Percentiles rank a stretch among this genome's conserved stretches.
These are phyloP conservation scores for Prenolepis imparis DNA, from an alignment of 2,888 invertebrate species.

Conservation along the genomic window DNA sequence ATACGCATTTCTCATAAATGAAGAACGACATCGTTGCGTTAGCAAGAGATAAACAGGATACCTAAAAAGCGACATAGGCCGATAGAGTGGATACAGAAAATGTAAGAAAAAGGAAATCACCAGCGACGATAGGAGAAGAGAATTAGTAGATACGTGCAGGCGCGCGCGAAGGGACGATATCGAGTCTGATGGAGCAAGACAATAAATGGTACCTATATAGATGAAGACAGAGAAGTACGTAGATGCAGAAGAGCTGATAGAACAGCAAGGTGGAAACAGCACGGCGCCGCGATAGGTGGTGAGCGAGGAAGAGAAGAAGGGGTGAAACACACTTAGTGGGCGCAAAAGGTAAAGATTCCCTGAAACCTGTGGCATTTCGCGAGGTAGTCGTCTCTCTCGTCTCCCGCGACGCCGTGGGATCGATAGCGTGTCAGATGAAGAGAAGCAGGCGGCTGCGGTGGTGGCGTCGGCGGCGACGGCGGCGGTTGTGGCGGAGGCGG, in stretches of 20 bases:
- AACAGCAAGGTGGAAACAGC: slow-evolving; percentile 43
- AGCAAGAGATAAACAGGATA: background rate
- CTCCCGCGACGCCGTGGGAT: slow-evolving; percentile 71
- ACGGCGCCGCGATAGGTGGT: slow-evolving; percentile 15
- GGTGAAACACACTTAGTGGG: slow-evolving; percentile 63
- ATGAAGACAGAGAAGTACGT: slow-evolving; percentile 9
- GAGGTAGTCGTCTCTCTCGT: slow-evolving; percentile 65
- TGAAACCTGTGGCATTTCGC: slow-evolving; percentile 81
- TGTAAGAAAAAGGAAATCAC: background rate
- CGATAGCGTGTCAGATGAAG: slow-evolving; percentile 73
- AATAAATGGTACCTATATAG: slow-evolving; percentile 22
- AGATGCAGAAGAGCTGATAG: slow-evolving; percentile 45
- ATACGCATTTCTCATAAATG: background rate
- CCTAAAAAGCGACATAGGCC: background rate
- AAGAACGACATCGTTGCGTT: background rate
- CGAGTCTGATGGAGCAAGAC: slow-evolving; percentile 24
- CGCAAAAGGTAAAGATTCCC: slow-evolving; percentile 69
- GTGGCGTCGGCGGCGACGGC: slow-evolving; percentile 58
- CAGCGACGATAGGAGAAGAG: background rate
- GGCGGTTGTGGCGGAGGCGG: slow-evolving; percentile 53
- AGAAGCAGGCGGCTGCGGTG: slow-evolving; percentile 68
- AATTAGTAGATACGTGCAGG: background rate
- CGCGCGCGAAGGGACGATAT: slow-evolving; percentile 11
- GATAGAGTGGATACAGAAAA: slow-evolving; percentile 1
- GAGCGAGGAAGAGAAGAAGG: slow-evolving; percentile 36